Conservation (phyloP, 2,113 vertebrate species). For the Cinclus mexicanus region DNA sequence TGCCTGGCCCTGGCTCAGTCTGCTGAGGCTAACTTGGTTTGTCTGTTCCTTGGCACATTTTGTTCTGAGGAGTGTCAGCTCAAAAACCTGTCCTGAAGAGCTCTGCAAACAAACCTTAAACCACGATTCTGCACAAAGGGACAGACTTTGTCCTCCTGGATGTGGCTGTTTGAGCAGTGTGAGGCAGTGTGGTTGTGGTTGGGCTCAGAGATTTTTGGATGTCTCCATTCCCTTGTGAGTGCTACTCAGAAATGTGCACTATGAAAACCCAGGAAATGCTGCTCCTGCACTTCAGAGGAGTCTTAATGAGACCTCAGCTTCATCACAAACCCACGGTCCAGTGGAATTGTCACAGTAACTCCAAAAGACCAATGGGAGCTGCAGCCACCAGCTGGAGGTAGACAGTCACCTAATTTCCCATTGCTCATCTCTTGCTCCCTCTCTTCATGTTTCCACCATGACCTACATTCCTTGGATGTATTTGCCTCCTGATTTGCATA, state of each 20-base stretch:
- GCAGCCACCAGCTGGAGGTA: neutral
- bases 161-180: neutral
- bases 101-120: neutral
- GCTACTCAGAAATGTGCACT: rapidly evolving
- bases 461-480: constrained; percentile 33
- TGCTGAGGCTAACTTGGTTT: neutral
- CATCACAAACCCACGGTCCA: neutral
- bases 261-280: rapidly evolving
- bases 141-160: neutral
- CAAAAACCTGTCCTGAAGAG: neutral
- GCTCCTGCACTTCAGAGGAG: neutral
- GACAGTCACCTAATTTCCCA: neutral
- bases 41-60: neutral
- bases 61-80: neutral
- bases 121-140: rapidly evolving
- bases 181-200: rapidly evolving
- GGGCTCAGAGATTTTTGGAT: neutral
- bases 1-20: neutral
- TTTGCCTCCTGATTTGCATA: neutral
- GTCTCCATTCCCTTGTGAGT: rapidly evolving
- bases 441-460: neutral
- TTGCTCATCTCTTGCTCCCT: neutral
- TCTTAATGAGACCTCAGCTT: neutral
- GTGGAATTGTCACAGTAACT: neutral
- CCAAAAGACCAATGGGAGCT: neutral